Evolutionary conservation across 2,113 vertebrate genomes (phyloP), one percentile per base, ranked within the genome.

Genomic region (Egretta garzetta): DNA sequence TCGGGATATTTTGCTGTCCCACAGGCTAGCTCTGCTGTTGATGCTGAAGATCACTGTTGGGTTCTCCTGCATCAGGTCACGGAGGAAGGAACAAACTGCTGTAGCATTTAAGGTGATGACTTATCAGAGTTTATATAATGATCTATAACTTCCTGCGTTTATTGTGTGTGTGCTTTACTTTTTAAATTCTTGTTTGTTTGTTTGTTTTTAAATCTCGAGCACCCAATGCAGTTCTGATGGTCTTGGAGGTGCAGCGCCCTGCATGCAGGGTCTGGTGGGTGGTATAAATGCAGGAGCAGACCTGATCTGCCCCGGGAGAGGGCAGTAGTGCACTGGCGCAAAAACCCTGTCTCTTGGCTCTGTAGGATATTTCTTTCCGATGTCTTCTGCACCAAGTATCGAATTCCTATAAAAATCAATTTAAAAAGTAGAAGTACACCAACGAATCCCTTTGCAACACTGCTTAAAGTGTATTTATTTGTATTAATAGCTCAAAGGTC

Each of bases 291-390:
- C 0, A 2, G 53, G 50, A 71, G 43, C 5, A 17, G 81, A 55
- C 53, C 33, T 41, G 50, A 20, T 28, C 66, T 2, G 12, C 37
- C 37, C 95, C 97, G 91, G 80, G 56, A 95, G 96, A 94, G 97
- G 94, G 97, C 97, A 96, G 90, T 39, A 91, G 62, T 53, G 93
- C 68, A 70, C 94, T 95, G 77, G 87, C 73, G 73, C 82, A 93
- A 47, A 92, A 17, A 12, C 12, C 1, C 45, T 6, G 0, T 24
- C n/a, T 45, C 39, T 32, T 20, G 52, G 20, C 62, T 71, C 35
- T 10, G 5, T 4, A 6, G 41, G 16, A 13, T 50, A 10, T 47
- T 80, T 47, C 13, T 56, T 41, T 35, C 33, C 35, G 35, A 13
- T 45, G 41, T 66, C 35, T 62, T 43, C 66, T 71, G 35, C 66